These are phyloP conservation scores for Neodon shergylaensis DNA, from an alignment of 2,113 vertebrate species.

Conservation along the genomic window DNA sequence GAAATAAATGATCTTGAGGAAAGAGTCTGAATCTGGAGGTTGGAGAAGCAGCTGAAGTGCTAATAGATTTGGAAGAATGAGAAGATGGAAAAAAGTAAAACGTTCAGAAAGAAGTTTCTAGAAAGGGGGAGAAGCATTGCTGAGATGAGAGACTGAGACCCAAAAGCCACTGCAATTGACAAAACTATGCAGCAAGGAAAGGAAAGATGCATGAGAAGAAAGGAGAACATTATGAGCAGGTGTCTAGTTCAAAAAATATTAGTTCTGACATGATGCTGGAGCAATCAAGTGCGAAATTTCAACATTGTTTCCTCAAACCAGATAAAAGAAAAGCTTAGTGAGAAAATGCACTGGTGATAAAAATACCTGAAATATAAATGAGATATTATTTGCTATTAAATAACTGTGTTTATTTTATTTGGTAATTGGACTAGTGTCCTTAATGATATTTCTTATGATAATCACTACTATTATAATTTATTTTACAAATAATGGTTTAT, in stretches of 20 bases:
- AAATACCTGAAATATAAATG: not conserved
- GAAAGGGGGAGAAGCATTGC: not conserved
- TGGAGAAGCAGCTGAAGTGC: not conserved
- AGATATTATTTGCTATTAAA: not conserved
- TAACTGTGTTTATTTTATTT: not conserved
- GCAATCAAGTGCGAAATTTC: not conserved
- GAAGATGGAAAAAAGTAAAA: not conserved
- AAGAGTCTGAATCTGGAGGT: not conserved
- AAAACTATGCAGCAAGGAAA: not conserved
- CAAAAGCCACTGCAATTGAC: not conserved
- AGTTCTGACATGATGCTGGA: not conserved
- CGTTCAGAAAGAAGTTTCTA: not conserved
- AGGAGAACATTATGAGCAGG: not conserved
- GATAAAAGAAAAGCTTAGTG: not conserved
- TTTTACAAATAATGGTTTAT: not conserved
- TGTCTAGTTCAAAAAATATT: not conserved
- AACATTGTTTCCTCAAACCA: not conserved
- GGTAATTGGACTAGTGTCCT: not conserved
- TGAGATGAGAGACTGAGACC: not conserved
- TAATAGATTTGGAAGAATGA: not conserved
- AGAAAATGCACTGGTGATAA: not conserved
- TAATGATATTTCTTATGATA: not conserved
- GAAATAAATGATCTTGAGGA: not conserved
- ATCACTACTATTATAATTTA: not conserved
- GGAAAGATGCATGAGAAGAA: not conserved